Percentiles rank a stretch among this genome's conserved stretches.
Conservation (phyloP, 2,888 invertebrate genomes). For the Pteria penguin region DNA sequence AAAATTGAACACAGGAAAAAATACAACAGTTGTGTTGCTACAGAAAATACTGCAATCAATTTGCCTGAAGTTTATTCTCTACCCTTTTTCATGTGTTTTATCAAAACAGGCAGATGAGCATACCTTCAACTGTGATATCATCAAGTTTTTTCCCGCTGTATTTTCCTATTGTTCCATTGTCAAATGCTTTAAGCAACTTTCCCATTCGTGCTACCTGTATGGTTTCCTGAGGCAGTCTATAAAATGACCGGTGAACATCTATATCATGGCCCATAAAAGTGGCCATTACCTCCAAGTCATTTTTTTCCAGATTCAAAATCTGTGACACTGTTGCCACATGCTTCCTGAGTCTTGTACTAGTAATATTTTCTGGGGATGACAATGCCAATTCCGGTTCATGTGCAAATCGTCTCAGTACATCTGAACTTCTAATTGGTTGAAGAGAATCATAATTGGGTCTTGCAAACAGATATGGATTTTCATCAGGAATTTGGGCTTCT, state of each 20-base stretch:
- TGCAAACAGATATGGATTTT: conserved; percentile 46
- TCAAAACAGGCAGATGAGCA: too few species aligned
- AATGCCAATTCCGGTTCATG: not conserved
- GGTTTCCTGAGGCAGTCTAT: conserved; percentile 29
- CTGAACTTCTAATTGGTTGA: conserved; percentile 33
- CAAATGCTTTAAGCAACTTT: conserved; percentile 13
- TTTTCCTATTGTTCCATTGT: conserved; percentile 8
- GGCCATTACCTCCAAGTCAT: conserved; percentile 30
- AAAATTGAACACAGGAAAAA: too few species aligned
- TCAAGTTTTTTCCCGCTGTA: conserved; percentile 17
- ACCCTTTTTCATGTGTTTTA: too few species aligned
- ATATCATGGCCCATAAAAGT: conserved; percentile 35
- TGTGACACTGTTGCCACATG: conserved; percentile 25
- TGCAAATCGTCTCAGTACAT: conserved; percentile 36
- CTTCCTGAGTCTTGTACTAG: conserved; percentile 18
- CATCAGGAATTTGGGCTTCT: conserved; percentile 26
- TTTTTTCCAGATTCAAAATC: conserved; percentile 17
- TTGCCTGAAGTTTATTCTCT: too few species aligned
- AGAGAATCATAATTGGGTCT: conserved; percentile 34
- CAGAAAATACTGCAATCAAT: too few species aligned
- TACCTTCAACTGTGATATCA: conserved; percentile 22
- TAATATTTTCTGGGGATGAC: conserved; percentile 26
- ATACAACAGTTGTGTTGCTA: too few species aligned
- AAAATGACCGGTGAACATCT: conserved; percentile 27
- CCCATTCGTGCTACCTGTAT: conserved; percentile 20